phyloP scores from a whole-genome alignment of 2,797 vertebrate genomes.

The Clarias fuscus region DNA sequence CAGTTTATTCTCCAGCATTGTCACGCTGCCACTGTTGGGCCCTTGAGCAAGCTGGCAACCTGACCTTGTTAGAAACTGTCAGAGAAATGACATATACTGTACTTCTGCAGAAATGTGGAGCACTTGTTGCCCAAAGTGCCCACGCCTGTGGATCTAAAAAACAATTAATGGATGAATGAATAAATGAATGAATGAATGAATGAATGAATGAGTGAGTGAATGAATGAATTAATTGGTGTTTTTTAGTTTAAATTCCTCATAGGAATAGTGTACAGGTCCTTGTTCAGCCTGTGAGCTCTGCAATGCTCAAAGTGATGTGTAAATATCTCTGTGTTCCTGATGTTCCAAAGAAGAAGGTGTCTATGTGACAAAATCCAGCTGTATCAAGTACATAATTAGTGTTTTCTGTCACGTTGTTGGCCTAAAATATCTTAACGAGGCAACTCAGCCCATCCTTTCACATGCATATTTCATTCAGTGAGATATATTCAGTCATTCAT shows the following conservation, averaged over 20 bases:
- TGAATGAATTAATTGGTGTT: background rate
- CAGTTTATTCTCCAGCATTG: no score
- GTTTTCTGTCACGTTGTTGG: background rate
- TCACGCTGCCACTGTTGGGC: no score
- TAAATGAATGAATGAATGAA: no score
- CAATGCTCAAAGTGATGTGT: background rate
- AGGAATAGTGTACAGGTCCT: background rate
- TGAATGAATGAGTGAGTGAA: no score
- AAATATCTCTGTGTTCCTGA: background rate
- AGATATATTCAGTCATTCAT: background rate
- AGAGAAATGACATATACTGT: no score
- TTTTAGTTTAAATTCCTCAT: background rate
- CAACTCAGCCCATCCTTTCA: background rate
- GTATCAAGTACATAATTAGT: background rate
- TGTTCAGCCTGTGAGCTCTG: background rate
- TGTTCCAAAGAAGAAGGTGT: background rate
- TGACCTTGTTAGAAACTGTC: no score
- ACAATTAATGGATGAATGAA: no score
- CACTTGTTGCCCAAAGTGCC: no score
- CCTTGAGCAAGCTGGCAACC: no score
- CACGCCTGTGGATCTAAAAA: no score
- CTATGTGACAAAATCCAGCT: background rate
- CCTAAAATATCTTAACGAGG: background rate
- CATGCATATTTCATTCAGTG: background rate
- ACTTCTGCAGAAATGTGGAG: no score